Percentiles rank a stretch among this genome's conserved stretches.
phyloP scores from a whole-genome alignment of 2,888 invertebrate genomes.

The Caenorhabditis sp. region DNA sequence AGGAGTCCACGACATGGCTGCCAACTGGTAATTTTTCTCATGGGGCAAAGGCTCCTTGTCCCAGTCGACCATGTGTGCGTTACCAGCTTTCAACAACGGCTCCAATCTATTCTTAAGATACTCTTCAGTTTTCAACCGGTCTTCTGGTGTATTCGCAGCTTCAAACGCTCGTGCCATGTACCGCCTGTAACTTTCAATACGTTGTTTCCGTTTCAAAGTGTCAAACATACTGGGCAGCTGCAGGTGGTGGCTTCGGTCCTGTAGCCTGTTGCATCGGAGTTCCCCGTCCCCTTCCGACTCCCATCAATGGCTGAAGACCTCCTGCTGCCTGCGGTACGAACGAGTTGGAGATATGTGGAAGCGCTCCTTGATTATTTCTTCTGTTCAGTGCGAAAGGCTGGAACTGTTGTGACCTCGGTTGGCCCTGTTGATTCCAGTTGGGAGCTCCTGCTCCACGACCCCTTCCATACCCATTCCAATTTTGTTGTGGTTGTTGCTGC shows the following conservation, averaged over 20 bases:
- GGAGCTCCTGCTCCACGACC: slow-evolving; percentile 49
- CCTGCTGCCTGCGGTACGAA: slow-evolving; percentile 59
- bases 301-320: slow-evolving; percentile 41
- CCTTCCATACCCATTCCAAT: slow-evolving; percentile 59
- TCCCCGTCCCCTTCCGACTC: slow-evolving; percentile 42
- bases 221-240: slow-evolving; percentile 43
- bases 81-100: slow-evolving; percentile 92
- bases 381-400: slow-evolving; percentile 55
- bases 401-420: slow-evolving; percentile 47
- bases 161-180: slow-evolving; percentile 95
- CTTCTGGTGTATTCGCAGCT: slow-evolving; percentile 91
- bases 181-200: slow-evolving; percentile 85
- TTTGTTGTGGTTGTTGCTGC: slow-evolving; percentile 28
- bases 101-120: slow-evolving; percentile 95
- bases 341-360: slow-evolving; percentile 47
- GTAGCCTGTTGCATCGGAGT: slow-evolving; percentile 29
- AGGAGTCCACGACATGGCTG: slow-evolving; percentile 73
- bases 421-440: slow-evolving; percentile 48
- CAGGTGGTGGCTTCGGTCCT: slow-evolving; percentile 40
- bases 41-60: slow-evolving; percentile 93
- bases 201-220: neutral
- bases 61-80: slow-evolving; percentile 95
- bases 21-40: slow-evolving; percentile 74
- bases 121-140: slow-evolving; percentile 95
- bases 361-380: slow-evolving; percentile 44